Conservation (phyloP, 2,888 invertebrate species). For the Tiliacea citrago region DNA sequence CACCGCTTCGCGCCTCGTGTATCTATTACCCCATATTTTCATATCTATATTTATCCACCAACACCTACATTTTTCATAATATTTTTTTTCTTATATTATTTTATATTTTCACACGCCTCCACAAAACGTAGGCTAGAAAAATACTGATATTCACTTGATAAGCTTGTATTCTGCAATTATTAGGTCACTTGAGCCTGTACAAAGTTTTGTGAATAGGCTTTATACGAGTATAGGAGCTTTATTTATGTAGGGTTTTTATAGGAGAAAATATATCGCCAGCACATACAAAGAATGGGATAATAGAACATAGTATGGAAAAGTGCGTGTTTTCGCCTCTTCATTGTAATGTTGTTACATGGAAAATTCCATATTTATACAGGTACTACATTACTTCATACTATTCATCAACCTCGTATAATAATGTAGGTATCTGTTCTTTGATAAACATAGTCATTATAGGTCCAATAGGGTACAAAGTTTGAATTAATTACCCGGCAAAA, state of each 20-base stretch:
- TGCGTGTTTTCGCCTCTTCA: not conserved
- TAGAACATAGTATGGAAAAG: not conserved
- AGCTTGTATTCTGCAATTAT: constrained; percentile 43
- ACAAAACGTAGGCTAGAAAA: constrained; percentile 20
- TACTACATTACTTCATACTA: no score
- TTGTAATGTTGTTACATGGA: not conserved
- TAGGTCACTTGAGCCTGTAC: constrained; percentile 37
- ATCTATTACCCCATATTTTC: not conserved
- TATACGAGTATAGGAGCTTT: no score
- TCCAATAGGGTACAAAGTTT: not conserved
- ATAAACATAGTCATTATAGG: not conserved
- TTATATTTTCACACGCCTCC: constrained; percentile 37
- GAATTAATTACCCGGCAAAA: not conserved
- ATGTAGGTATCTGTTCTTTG: not conserved
- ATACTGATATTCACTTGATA: constrained; percentile 41
- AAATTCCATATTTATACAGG: not conserved
- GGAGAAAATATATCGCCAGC: not conserved
- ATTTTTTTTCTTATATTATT: constrained; percentile 45
- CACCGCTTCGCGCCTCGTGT: not conserved
- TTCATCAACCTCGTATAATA: not conserved
- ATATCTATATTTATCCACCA: constrained; percentile 18
- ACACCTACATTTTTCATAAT: constrained; percentile 38
- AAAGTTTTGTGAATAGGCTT: constrained; percentile 16
- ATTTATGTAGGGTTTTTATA: no score
- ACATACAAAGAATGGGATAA: not conserved